Base-by-base conservation (phyloP, 2,888 invertebrate genomes). In the Drosophila limbata region DNA sequence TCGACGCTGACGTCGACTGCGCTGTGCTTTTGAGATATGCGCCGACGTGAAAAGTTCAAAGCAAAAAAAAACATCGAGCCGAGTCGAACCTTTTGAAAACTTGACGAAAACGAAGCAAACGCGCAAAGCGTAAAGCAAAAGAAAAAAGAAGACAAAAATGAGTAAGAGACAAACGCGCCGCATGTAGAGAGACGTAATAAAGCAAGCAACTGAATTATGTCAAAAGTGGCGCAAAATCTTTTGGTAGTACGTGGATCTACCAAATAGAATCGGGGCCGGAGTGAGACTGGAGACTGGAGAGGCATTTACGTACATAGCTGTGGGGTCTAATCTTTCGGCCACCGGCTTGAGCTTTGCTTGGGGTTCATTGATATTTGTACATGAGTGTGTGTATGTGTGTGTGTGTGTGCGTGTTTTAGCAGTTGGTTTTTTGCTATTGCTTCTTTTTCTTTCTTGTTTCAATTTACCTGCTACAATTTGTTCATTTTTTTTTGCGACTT, bases 171-270 rank as follows among this genome's bases (percentile, higher is more conserved):
- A 53, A 69, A 59, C 25, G 40, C 53, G 33, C 21, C 42, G 40
- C 55, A 60, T 60, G 51, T 62, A 57, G 45, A 65, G 40, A 74
- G 5, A 25, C 1, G 37, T 48, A 40, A 42, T 48, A 40, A 21
- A 60, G 47, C 42, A 48, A 51, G 66, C 52, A 70, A 71, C 45
- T 57, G 64, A 84, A 84, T 73, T 76, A 80, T 85, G 84, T 84
- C 83, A 85, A 88, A 84, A 82, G 78, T 82, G 88, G 88, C 86
- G 73, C 80, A 82, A 84, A 83, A 80, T 70, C 56, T 65, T 66
- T 79, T 67, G 83, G 71, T 73, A 79, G 60, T 69, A 61, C 60
- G 42, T 52, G 59, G 51, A 33, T 35, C 35, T 35, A 50, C 50
- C 35, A 35, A 35, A 19, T 35, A 50, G 50, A 50, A 19, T 8